Conservation (phyloP, 2,888 invertebrate genomes). For the Volucella inanis region DNA sequence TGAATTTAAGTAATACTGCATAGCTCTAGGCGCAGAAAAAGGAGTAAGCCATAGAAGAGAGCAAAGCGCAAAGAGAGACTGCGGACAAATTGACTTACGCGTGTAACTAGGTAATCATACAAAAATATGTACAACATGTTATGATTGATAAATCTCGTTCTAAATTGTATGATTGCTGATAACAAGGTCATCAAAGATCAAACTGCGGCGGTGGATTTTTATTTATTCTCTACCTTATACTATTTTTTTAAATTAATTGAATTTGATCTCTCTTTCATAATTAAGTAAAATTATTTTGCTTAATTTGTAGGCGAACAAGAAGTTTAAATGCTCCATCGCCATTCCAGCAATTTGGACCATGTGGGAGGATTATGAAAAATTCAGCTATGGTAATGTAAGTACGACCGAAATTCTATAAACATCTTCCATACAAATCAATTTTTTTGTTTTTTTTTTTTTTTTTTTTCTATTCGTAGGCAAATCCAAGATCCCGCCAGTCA, state of each 20-base stretch:
- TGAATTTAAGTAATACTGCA: no score
- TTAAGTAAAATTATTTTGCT: slow-evolving; percentile 49
- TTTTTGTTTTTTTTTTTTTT: not conserved
- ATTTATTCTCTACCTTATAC: not conserved
- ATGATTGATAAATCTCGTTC: no score
- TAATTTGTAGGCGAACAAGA: slow-evolving; percentile 92
- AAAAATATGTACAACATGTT: no score
- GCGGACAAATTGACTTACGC: no score
- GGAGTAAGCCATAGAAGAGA: no score
- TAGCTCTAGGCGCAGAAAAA: no score
- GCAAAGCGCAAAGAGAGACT: no score
- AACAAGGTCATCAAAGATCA: no score
- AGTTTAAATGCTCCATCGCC: slow-evolving; percentile 98
- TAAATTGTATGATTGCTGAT: no score
- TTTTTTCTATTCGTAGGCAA: slow-evolving; percentile 87
- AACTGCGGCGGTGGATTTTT: not conserved
- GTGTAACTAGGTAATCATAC: no score
- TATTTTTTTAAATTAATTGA: slow-evolving; percentile 2
- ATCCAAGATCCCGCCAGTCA: slow-evolving; percentile 99
- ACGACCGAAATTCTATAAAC: slow-evolving; percentile 63
- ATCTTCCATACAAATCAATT: not conserved
- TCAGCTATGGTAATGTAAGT: slow-evolving; percentile 98
- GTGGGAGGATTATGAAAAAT: slow-evolving; percentile 98
- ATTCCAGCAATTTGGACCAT: slow-evolving; percentile 98
- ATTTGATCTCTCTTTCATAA: slow-evolving; percentile 14